Conservation (phyloP, 2,113 vertebrate genomes). For the Gnathonemus longibarbis region DNA sequence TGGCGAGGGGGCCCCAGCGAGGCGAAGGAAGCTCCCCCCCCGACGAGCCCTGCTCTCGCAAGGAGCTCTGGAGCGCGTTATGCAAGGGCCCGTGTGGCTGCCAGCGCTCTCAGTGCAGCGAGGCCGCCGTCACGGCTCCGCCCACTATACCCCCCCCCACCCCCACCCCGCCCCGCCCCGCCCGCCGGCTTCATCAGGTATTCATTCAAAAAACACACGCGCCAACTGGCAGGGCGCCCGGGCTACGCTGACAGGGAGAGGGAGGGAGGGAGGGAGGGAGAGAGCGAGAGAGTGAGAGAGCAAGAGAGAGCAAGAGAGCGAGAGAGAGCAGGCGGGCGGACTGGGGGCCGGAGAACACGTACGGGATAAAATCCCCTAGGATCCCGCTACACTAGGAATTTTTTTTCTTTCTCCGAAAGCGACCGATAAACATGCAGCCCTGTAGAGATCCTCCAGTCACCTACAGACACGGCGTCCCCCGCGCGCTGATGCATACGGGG, state of each 20-base stretch:
- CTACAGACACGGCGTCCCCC: neutral
- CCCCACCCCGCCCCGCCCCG: conserved; percentile 61
- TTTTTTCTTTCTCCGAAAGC: neutral
- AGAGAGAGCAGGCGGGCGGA: neutral
- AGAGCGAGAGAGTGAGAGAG: conserved; percentile 7
- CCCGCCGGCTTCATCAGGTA: conserved; percentile 85
- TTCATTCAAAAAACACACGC: conserved; percentile 84
- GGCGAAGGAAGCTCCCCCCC: conserved; percentile 10
- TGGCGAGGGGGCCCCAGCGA: neutral
- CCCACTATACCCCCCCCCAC: conserved; percentile 66
- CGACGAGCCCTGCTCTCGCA: conserved; percentile 26
- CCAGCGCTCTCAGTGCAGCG: conserved; percentile 61
- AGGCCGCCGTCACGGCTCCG: conserved; percentile 69
- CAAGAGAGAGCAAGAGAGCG: conserved; percentile 15
- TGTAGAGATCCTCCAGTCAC: neutral
- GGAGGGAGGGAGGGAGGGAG: neutral
- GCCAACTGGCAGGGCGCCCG: conserved; percentile 66
- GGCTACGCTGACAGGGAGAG: conserved; percentile 50
- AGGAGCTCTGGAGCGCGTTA: conserved; percentile 63
- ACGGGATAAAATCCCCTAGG: neutral
- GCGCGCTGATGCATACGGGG: neutral
- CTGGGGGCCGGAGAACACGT: neutral
- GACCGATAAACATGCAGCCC: neutral
- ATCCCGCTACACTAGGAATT: neutral
- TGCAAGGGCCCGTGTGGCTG: conserved; percentile 67